Evolutionary conservation across 2,888 invertebrate genomes (phyloP).

Genomic region (Matsumyia berberina): DNA sequence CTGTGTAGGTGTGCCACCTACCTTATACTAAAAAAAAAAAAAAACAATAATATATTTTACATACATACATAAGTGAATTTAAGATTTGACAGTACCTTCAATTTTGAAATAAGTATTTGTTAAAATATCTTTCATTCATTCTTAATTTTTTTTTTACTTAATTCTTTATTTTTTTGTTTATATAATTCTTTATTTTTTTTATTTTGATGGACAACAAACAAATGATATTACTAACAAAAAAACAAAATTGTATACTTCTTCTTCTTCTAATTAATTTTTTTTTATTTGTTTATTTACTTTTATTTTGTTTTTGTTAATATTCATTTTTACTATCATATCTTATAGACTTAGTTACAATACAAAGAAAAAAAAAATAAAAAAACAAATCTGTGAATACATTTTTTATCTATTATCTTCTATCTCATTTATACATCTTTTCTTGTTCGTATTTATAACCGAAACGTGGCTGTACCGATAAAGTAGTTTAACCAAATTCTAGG

Average conservation of each 20-base stretch:
- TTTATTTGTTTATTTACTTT: not conserved
- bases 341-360: slow-evolving; percentile 10
- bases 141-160: slow-evolving; percentile 23
- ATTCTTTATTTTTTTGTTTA: slow-evolving; percentile 12
- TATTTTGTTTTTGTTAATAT: slow-evolving; percentile 67
- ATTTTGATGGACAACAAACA: slow-evolving; percentile 55
- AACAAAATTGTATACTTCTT: slow-evolving; percentile 22
- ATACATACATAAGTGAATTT: slow-evolving; percentile 11
- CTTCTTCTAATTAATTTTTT: slow-evolving; percentile 18
- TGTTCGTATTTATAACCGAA: slow-evolving; percentile 37
- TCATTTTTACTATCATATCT: slow-evolving; percentile 45
- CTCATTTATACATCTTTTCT: not conserved
- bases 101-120: slow-evolving; percentile 68
- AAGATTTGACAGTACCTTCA: slow-evolving; percentile 65
- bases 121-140: slow-evolving; percentile 55
- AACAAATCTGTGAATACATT: slow-evolving; percentile 44
- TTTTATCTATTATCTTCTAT: slow-evolving; percentile 19
- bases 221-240: slow-evolving; percentile 57
- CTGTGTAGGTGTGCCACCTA: slow-evolving; percentile 26
- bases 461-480: slow-evolving; percentile 66
- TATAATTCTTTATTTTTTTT: slow-evolving; percentile 3
- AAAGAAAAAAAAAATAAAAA: slow-evolving; percentile 8
- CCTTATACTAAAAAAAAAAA: not conserved
- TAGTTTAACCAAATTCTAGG: slow-evolving; percentile 67
- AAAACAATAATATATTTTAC: not conserved